These are phyloP conservation scores for Stichopus chloronotus DNA, from an alignment of 35 echinoderm and acorn worm species.

Conservation along the genomic window DNA sequence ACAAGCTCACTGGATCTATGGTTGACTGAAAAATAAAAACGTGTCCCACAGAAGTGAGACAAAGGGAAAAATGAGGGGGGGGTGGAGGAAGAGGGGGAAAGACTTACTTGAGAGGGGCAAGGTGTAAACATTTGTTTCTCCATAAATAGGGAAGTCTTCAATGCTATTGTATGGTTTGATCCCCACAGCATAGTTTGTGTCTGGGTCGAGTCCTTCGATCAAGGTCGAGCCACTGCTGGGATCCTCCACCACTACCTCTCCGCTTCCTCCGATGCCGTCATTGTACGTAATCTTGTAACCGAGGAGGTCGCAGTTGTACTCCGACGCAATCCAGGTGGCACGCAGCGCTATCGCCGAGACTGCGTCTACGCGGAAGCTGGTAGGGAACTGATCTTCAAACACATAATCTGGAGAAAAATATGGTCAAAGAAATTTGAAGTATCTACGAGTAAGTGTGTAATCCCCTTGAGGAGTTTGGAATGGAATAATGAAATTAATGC, in stretches of 20 bases:
- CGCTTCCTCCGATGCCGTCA: neutral
- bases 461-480: neutral
- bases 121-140: constrained; percentile 39
- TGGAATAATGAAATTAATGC: too few species aligned
- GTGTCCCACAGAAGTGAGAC: too few species aligned
- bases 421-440: neutral
- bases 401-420: constrained; percentile 52
- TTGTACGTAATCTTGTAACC: constrained; percentile 67
- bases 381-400: constrained; percentile 70
- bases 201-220: constrained; percentile 30
- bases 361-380: constrained; percentile 26
- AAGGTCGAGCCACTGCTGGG: neutral
- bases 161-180: constrained; percentile 44
- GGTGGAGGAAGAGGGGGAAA: too few species aligned
- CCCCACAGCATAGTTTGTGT: constrained; percentile 41
- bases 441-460: neutral
- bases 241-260: neutral
- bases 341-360: constrained; percentile 46
- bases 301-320: constrained; percentile 86
- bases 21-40: too few species aligned
- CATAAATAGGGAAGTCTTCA: constrained; percentile 3
- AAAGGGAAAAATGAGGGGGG: too few species aligned
- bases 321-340: constrained; percentile 68
- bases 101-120: constrained; percentile 22
- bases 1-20: too few species aligned